A percentile compares a stretch with the other conserved stretches of the same genome.
Evolutionary conservation across 2,888 invertebrate species (phyloP).

Genomic region (Catocala fraxini): DNA sequence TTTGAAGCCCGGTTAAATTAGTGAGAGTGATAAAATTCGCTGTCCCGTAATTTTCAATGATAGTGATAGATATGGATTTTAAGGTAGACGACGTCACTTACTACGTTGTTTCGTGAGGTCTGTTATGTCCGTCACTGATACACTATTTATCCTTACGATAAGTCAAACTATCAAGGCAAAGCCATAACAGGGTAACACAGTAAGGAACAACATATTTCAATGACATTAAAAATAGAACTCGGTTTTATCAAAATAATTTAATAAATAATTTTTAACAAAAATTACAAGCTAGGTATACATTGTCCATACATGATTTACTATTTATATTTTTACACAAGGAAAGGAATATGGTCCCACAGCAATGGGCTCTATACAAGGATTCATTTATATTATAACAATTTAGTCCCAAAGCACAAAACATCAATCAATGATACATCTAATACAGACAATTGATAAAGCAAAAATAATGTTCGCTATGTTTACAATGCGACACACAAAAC

Average conservation of each 20-base stretch:
- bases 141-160: no score
- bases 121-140: no score
- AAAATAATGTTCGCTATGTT: background rate
- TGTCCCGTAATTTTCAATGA: no score
- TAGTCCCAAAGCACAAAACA: slow-evolving; percentile 1
- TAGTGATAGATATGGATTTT: no score
- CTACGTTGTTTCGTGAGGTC: no score
- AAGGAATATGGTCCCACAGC: slow-evolving; percentile 10
- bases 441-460: background rate
- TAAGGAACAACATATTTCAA: background rate
- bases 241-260: slow-evolving; percentile 45
- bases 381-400: background rate
- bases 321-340: background rate
- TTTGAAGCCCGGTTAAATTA: no score
- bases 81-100: no score
- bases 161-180: no score
- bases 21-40: no score
- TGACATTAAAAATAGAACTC: slow-evolving; percentile 1
- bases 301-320: slow-evolving; percentile 11
- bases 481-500: no score
- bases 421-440: background rate
- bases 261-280: slow-evolving; percentile 33
- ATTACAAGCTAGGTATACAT: slow-evolving; percentile 16
- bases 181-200: no score
- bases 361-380: background rate